Percentiles rank a stretch among this genome's conserved stretches.
Evolutionary conservation across 2,888 invertebrate genomes (phyloP).

Genomic region (Diaprepes abbreviatus): DNA sequence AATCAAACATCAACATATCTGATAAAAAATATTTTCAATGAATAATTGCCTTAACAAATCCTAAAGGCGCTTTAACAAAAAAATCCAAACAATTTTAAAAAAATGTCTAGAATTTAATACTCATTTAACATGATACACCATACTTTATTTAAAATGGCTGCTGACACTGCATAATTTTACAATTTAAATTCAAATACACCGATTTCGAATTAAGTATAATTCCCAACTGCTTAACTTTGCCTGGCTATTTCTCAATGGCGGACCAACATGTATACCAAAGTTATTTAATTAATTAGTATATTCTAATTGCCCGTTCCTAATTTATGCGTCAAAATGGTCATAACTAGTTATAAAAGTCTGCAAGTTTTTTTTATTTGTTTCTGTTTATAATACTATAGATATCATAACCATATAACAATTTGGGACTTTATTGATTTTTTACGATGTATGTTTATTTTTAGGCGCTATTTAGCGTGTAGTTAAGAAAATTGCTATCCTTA

Average conservation of each 20-base stretch:
- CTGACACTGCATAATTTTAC: constrained; percentile 21
- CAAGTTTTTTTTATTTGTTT: no score
- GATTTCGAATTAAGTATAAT: constrained; percentile 24
- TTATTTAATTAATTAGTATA: not conserved
- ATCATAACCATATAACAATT: no score
- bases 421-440: no score
- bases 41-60: no score
- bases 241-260: constrained; percentile 10
- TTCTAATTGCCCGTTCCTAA: constrained; percentile 8
- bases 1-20: no score
- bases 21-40: no score
- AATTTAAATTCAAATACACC: constrained; percentile 33
- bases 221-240: not conserved
- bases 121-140: not conserved
- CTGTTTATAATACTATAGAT: no score
- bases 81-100: not conserved
- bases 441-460: no score
- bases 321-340: not conserved
- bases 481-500: no score
- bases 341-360: not conserved
- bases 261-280: constrained; percentile 6
- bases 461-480: no score
- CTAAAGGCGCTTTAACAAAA: no score
- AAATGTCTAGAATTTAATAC: constrained; percentile 3
- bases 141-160: constrained; percentile 25